Base-by-base conservation (phyloP, 2,113 vertebrate genomes). In the Gracilinanus agilis region DNA sequence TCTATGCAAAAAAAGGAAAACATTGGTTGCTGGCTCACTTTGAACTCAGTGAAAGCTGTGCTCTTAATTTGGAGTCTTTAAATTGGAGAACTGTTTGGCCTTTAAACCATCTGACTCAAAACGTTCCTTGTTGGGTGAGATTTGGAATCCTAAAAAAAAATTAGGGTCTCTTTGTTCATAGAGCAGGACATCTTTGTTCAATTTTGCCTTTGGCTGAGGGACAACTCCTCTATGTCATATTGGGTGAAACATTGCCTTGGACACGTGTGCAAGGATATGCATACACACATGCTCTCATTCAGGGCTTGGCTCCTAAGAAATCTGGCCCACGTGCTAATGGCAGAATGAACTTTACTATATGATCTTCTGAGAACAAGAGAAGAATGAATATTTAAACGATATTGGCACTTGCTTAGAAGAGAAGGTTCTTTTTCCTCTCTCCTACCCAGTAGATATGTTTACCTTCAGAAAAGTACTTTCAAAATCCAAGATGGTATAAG, bases 121-220 rank as follows among this genome's bases (percentile, higher is more conserved):
- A 92, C 9, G 90, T 94, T 54, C 58, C 75, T 95, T 95, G 93
- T 93, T 90, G 54, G 3, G n/a, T 54, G 24, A 90, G n/a, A 55
- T 54, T 67, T 89, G 16, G n/a, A 21, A 93, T 67, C 88, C 44
- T 58, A 23, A n/a, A 83, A 56, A 94, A 90, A 89, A 92, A 89
- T 96, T 67, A 91, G 0, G 11, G 92, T 23, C 95, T 92, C 92
- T 24, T 0, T 91, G 29, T 58, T 55, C 83, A 44, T 58, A 94
- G 55, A 95, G 90, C 27, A 91, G 91, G 29, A 91, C 54, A 53
- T 53, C 13, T 91, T 93, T 55, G 19, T 94, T 90, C 90, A 56
- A 53, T 56, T 96, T 88, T 88, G 44, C 10, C 25, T 94, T 97
- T 94, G 92, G 49, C 44, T 95, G 53, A 29, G 53, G 44, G 94